A percentile compares a stretch with the other conserved stretches of the same genome.
phyloP scores from a whole-genome alignment of 2,113 vertebrate genomes.

The Dicentrarchus labrax region DNA sequence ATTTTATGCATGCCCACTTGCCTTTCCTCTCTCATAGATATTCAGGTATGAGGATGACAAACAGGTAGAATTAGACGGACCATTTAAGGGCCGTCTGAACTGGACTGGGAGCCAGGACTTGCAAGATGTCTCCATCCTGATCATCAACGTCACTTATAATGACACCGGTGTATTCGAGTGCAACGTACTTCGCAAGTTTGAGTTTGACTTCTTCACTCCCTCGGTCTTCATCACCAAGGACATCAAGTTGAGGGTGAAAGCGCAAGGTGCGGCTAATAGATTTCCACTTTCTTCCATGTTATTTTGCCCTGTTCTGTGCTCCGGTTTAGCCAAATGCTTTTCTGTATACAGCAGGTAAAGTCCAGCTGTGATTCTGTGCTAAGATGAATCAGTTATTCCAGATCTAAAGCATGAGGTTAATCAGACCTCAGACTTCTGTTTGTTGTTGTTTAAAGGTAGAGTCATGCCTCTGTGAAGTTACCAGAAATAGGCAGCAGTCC shows the following conservation, averaged over 20 bases:
- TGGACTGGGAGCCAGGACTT: constrained; percentile 96
- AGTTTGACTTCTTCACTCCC: constrained; percentile 89
- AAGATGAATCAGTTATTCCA: not conserved
- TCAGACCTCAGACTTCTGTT: constrained; percentile 1
- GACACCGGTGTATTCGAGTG: constrained; percentile 93
- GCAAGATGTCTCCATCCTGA: constrained; percentile 93
- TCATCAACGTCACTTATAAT: constrained; percentile 87
- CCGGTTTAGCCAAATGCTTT: not conserved
- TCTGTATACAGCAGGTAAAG: not conserved
- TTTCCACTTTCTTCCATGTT: constrained; percentile 1
- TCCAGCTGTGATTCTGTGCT: not conserved
- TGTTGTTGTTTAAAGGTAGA: not conserved
- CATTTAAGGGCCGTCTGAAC: constrained; percentile 87
- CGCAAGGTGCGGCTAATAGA: constrained; percentile 84
- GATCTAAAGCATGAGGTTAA: not conserved
- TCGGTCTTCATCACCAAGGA: constrained; percentile 70
- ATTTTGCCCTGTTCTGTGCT: not conserved
- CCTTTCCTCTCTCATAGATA: constrained; percentile 84
- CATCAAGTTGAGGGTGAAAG: constrained; percentile 89
- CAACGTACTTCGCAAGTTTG: constrained; percentile 87
- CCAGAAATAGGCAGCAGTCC: constrained; percentile 4
- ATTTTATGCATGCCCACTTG: not conserved
- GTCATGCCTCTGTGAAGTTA: not conserved
- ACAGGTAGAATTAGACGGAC: constrained; percentile 73
- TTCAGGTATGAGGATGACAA: constrained; percentile 79